A percentile compares a stretch with the other conserved stretches of the same genome.
phyloP scores from a whole-genome alignment of 1,140 invertebrate genomes.

The Steinernema feltiae region DNA sequence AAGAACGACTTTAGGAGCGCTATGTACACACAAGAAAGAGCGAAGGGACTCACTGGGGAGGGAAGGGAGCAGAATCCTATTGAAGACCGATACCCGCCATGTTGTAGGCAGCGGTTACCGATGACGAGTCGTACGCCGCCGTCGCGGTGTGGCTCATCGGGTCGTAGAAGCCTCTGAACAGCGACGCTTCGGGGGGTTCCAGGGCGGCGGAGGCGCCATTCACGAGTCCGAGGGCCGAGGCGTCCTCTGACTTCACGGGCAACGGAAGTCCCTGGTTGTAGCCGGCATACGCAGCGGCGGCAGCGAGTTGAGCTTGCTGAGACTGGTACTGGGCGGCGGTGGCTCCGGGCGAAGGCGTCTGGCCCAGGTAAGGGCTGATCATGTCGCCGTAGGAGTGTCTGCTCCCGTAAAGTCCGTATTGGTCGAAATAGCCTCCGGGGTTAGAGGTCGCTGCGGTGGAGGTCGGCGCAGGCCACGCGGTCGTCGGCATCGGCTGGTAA shows the following conservation, averaged over 20 bases:
- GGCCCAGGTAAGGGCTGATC: neutral
- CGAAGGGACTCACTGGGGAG: neutral
- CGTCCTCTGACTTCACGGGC: neutral
- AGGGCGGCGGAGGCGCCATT: neutral
- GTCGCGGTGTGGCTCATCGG: neutral
- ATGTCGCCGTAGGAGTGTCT: neutral
- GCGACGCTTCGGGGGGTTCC: neutral
- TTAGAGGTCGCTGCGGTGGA: neutral
- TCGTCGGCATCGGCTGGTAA: constrained; percentile 12
- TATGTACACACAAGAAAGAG: constrained; percentile 1
- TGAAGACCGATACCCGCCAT: neutral
- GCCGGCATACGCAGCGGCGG: neutral
- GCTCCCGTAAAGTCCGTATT: neutral
- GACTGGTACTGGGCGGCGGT: neutral
- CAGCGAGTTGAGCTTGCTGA: neutral
- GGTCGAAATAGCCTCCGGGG: neutral
- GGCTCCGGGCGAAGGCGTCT: constrained; percentile 12
- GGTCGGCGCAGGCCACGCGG: neutral
- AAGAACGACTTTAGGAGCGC: neutral
- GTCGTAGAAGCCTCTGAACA: constrained; percentile 1
- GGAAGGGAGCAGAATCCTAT: neutral
- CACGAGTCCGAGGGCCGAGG: neutral
- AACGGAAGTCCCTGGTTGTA: neutral
- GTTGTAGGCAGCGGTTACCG: neutral
- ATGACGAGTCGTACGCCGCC: neutral